These are phyloP conservation scores for Eulithis testata DNA, from an alignment of 2,888 invertebrate genomes.

Conservation along the genomic window DNA sequence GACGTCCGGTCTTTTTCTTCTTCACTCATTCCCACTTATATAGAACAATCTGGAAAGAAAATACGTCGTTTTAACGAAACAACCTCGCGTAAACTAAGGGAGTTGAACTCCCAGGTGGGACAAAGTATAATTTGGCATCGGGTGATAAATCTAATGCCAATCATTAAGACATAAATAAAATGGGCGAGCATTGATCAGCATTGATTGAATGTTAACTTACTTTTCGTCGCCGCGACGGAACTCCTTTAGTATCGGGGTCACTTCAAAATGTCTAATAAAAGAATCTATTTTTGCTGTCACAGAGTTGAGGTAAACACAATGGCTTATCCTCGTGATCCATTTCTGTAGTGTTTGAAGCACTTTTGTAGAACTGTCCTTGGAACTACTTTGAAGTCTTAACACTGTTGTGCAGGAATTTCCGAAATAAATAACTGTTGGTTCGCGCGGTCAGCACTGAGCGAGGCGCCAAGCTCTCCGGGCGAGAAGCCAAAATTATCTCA, in stretches of 20 bases:
- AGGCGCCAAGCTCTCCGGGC: constrained; percentile 73
- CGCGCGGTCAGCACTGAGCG: constrained; percentile 62
- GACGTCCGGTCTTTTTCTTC: constrained; percentile 49
- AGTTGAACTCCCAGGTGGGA: constrained; percentile 49
- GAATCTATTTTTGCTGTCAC: constrained; percentile 75
- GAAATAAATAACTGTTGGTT: constrained; percentile 61
- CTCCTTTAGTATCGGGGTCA: constrained; percentile 68
- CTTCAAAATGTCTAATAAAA: constrained; percentile 72
- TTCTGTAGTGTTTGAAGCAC: constrained; percentile 43
- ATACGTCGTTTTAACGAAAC: constrained; percentile 54
- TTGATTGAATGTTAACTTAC: constrained; percentile 66
- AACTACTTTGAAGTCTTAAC: constrained; percentile 39
- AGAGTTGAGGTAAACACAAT: constrained; percentile 66
- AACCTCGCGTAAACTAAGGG: constrained; percentile 53
- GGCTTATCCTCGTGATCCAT: constrained; percentile 52
- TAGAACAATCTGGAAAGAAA: constrained; percentile 57
- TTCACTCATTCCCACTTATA: constrained; percentile 63
- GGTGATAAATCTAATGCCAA: constrained; percentile 66
- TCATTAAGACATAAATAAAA: constrained; percentile 60
- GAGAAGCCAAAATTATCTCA: constrained; percentile 75
- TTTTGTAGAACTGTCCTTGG: constrained; percentile 37
- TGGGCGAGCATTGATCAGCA: constrained; percentile 56
- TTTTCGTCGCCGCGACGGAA: constrained; percentile 59
- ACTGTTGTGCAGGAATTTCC: constrained; percentile 51
- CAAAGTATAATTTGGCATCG: constrained; percentile 62